Evolutionary conservation across 2,113 vertebrate species (phyloP).

Genomic region (Corapipo altera): DNA sequence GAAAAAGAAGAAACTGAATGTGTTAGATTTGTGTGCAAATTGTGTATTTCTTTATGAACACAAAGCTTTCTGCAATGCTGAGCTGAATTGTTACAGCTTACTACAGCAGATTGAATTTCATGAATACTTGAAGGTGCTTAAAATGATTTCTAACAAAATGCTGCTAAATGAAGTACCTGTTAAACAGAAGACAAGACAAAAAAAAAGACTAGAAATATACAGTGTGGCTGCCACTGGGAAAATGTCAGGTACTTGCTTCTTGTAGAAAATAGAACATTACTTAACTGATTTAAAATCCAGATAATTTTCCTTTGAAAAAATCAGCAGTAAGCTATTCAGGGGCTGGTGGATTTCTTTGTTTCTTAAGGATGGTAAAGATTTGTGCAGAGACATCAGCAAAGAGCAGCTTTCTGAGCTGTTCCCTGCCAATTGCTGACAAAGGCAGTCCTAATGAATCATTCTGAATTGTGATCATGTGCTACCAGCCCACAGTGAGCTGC

Average conservation of each 20-base stretch:
- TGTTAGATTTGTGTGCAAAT: neutral
- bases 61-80: neutral
- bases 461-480: slow-evolving; percentile 76
- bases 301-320: neutral
- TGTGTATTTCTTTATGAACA: neutral
- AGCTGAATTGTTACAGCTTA: neutral
- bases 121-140: neutral
- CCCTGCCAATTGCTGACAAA: slow-evolving; percentile 79
- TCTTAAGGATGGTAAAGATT: neutral
- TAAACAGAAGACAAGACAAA: neutral
- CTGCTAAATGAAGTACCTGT: neutral
- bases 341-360: slow-evolving; percentile 7
- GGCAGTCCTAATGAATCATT: slow-evolving; percentile 72
- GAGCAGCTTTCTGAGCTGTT: slow-evolving; percentile 53
- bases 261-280: neutral
- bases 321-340: neutral
- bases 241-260: neutral
- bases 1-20: neutral
- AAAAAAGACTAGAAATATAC: neutral
- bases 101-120: neutral
- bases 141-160: neutral
- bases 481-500: slow-evolving; percentile 71
- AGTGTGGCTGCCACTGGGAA: neutral
- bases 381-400: slow-evolving; percentile 21
- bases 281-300: slow-evolving; percentile 33